Evolutionary conservation across 1,140 invertebrate species (phyloP).

Genomic region (Lasaia peninsularis): DNA sequence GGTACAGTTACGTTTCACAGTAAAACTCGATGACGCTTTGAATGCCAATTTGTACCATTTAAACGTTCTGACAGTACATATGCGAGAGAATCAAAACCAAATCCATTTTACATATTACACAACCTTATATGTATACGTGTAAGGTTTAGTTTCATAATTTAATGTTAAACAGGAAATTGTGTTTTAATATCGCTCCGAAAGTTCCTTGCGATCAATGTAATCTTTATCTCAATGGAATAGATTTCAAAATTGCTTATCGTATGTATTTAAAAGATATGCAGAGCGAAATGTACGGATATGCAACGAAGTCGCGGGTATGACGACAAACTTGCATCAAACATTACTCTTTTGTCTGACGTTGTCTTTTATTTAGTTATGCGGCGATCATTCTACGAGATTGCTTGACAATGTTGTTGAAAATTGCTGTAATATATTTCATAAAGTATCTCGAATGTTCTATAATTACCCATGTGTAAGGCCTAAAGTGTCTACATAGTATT

Average conservation of each 20-base stretch:
- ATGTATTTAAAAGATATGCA: neutral
- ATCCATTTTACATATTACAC: neutral
- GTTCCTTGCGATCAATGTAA: neutral
- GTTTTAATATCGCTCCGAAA: constrained; percentile 2
- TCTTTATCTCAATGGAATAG: neutral
- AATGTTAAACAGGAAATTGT: constrained; percentile 1
- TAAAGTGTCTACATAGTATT: neutral
- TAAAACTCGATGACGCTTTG: constrained; percentile 40
- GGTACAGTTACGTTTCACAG: constrained; percentile 17
- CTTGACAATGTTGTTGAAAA: neutral
- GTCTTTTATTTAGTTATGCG: constrained; percentile 15
- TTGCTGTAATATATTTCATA: constrained; percentile 9
- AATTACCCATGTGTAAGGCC: neutral
- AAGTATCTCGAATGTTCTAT: constrained; percentile 1
- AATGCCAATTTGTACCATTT: constrained; percentile 47
- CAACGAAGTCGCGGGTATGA: constrained; percentile 23
- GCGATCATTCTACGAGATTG: constrained; percentile 7
- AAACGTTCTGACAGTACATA: constrained; percentile 30
- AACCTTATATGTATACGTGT: neutral
- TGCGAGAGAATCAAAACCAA: constrained; percentile 15
- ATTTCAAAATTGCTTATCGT: neutral
- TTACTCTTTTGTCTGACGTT: constrained; percentile 20
- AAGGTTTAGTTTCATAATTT: neutral
- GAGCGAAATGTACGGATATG: neutral
- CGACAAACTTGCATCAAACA: constrained; percentile 25